These are phyloP conservation scores for Pristionchus arcanus DNA, from an alignment of 2,888 invertebrate genomes.

Conservation along the genomic window DNA sequence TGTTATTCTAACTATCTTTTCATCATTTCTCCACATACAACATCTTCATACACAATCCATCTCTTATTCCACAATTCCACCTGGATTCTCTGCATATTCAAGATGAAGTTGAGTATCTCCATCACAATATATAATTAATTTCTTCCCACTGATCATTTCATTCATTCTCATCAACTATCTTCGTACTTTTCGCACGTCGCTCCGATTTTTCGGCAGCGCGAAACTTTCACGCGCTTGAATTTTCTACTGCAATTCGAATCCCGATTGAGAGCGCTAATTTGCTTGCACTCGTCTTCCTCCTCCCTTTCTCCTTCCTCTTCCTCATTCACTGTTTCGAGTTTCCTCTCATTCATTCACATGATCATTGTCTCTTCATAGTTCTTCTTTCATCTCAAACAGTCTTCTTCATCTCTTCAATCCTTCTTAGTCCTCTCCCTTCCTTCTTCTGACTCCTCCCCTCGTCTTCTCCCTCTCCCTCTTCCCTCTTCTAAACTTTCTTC, in stretches of 20 bases:
- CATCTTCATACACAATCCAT: neutral
- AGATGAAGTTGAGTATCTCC: neutral
- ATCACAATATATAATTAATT: neutral
- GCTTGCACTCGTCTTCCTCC: neutral
- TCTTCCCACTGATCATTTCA: neutral
- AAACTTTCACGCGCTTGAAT: neutral
- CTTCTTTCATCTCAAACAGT: neutral
- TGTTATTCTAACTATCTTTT: neutral
- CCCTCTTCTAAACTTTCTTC: neutral
- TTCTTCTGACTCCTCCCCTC: constrained; percentile 6
- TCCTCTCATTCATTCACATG: neutral
- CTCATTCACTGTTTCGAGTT: constrained; percentile 24
- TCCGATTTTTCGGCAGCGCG: neutral
- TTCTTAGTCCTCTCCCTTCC: neutral
- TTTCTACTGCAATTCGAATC: neutral
- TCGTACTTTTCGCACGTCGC: neutral
- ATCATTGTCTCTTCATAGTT: neutral
- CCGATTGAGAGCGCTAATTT: neutral
- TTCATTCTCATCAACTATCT: neutral
- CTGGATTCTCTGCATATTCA: neutral
- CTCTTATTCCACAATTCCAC: neutral
- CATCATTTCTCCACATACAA: neutral
- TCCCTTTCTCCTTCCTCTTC: constrained; percentile 3
- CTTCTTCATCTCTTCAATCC: neutral
- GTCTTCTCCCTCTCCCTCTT: neutral